These are phyloP conservation scores for Dendronephthya gigantea DNA, from an alignment of 64 coral and sea anemone species.

Conservation along the genomic window DNA sequence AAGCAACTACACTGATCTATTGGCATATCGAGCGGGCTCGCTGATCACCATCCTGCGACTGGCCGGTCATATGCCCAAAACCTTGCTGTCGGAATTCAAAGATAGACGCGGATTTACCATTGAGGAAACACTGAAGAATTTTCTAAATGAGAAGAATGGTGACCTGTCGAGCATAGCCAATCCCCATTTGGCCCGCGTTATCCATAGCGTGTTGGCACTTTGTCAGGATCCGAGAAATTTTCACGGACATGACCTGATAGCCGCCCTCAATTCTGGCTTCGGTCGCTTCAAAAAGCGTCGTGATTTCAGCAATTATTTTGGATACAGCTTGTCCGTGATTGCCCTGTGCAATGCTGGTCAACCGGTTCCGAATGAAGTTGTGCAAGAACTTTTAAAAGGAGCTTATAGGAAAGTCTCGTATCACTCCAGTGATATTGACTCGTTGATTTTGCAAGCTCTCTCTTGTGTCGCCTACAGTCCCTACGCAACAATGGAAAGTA, in stretches of 20 bases:
- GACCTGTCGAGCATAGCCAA: not conserved
- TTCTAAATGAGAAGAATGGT: not conserved
- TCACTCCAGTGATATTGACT: not conserved
- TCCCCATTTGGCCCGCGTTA: not conserved
- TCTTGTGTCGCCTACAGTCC: not conserved
- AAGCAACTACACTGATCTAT: not conserved
- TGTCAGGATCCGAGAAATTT: not conserved
- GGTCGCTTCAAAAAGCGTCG: not conserved
- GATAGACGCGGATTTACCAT: not conserved
- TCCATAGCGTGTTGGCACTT: not conserved
- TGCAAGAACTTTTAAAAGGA: not conserved
- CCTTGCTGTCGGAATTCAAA: not conserved
- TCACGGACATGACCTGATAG: not conserved
- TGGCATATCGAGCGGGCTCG: not conserved
- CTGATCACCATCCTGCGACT: not conserved
- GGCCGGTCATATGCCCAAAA: not conserved
- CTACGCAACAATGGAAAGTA: not conserved
- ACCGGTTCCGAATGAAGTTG: not conserved
- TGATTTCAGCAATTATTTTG: not conserved
- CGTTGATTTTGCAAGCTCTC: not conserved
- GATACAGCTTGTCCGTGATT: not conserved
- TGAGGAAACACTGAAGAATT: not conserved
- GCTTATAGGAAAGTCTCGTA: not conserved
- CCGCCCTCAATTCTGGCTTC: not conserved
- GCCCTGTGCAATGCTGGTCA: not conserved